phyloP scores from a whole-genome alignment of 2,113 vertebrate genomes.

The Rhinoderma darwinii region DNA sequence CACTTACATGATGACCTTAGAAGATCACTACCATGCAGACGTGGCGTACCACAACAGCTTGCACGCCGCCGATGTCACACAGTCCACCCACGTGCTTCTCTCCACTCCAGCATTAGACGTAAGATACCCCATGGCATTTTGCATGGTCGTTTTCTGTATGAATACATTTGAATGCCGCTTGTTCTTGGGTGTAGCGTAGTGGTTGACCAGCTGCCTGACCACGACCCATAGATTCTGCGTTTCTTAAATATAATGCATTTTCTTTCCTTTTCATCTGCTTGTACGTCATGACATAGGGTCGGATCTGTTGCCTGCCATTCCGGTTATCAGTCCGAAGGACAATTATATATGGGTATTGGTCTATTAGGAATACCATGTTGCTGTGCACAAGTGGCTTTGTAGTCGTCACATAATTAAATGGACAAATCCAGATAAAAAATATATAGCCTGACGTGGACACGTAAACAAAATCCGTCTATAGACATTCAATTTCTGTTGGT shows the following conservation, averaged over 20 bases:
- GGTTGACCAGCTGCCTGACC: background rate
- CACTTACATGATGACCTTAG: conserved; percentile 89
- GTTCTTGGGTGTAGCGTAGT: background rate
- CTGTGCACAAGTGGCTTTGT: background rate
- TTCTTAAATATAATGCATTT: background rate
- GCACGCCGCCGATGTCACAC: conserved; percentile 90
- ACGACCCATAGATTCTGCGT: background rate
- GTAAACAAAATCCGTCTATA: background rate
- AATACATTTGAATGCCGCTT: too few species aligned
- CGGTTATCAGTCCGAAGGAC: too few species aligned
- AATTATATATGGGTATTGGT: background rate
- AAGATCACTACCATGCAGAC: conserved; percentile 92
- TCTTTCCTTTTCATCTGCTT: too few species aligned
- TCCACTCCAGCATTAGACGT: conserved; percentile 89
- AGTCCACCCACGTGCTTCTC: conserved; percentile 92
- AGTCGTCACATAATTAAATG: background rate
- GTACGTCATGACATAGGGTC: background rate
- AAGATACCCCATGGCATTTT: conserved; percentile 60
- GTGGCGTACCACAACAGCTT: conserved; percentile 96
- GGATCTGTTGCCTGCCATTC: background rate
- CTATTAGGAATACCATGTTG: background rate
- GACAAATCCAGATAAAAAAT: background rate
- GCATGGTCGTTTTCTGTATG: background rate
- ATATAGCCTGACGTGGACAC: too few species aligned
- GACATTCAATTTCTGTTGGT: background rate